Base-by-base conservation (phyloP, 2,797 vertebrate species). In the Sternarchorhynchus goeldii region DNA sequence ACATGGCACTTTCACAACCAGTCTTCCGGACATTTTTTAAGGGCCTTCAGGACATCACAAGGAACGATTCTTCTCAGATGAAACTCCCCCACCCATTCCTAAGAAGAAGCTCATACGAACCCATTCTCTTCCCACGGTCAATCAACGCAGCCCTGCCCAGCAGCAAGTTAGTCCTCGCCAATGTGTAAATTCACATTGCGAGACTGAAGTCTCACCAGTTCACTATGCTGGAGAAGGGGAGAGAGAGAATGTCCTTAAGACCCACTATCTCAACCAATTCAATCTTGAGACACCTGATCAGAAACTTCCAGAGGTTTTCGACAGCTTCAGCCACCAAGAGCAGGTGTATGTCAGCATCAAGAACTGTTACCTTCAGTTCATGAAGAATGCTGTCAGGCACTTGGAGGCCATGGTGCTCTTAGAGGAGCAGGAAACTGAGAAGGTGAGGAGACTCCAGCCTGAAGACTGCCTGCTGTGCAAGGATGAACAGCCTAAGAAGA, bases 121-220 rank as follows among this genome's bases (percentile, higher is more conserved):
- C 71, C 5, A 86, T n/a, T 94, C 92, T 50, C 83, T 90, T 17
- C 93, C 93, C 0, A 75, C 6, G 3, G 31, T 18, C 17, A 14
- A 14, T 2, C n/a, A 66, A 0, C 32, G 77, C 29, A 77, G 69
- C 3, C 50, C 29, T 14, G 75, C 68, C 39, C 74, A 81, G 3
- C 34, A 14, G 20, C 55, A 31, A 14, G 14, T 3, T 53, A 85
- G 18, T 59, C 70, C 1, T 14, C 83, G 75, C 2, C 82, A 84
- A 83, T 89, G 89, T 81, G 88, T 90, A 87, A 93, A 92, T 80
- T 92, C 90, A 2, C 32, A 91, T 21, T 92, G 90, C 82, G 90
- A 89, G 86, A 68, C 89, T 77, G 71, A 72, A 77, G 12, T 45
- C 58, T 21, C 36, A 31, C 32, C 20, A 62, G 2, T 21, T 75